phyloP scores from a whole-genome alignment of 2,113 vertebrate species.

The Bucco capensis region DNA sequence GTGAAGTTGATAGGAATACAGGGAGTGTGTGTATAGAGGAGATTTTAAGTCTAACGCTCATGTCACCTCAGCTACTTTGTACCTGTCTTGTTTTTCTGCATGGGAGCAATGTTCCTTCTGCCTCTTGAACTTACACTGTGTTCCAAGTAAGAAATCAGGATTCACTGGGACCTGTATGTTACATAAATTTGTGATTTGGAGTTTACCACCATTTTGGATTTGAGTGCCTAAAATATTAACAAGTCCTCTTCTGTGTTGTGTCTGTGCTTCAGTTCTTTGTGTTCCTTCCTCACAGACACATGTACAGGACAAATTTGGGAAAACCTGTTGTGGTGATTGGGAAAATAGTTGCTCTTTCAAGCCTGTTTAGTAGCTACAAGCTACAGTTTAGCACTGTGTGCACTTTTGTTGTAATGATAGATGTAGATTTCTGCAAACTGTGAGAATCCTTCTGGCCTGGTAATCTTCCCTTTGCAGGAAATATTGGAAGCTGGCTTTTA shows the following conservation, averaged over 20 bases:
- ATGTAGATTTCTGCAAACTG: background rate
- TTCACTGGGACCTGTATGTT: background rate
- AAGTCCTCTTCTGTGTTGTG: background rate
- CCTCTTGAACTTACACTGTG: background rate
- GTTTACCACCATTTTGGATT: background rate
- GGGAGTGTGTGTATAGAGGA: background rate
- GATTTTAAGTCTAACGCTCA: background rate
- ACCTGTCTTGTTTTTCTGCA: background rate
- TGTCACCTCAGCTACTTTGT: background rate
- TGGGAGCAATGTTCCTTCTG: background rate
- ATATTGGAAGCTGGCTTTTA: background rate
- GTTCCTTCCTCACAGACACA: background rate
- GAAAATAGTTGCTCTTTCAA: background rate
- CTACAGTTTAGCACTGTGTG: background rate
- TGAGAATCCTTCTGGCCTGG: background rate
- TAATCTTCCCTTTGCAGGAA: background rate
- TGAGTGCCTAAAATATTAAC: background rate
- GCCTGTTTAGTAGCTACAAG: background rate
- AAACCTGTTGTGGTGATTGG: background rate
- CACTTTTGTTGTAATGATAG: background rate
- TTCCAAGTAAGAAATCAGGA: background rate
- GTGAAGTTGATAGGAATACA: background rate
- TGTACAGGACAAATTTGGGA: background rate
- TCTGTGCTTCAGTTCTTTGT: background rate
- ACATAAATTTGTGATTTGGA: background rate